Conservation (phyloP, 1,140 invertebrate genomes). For the Zeugodacus cucurbitae region DNA sequence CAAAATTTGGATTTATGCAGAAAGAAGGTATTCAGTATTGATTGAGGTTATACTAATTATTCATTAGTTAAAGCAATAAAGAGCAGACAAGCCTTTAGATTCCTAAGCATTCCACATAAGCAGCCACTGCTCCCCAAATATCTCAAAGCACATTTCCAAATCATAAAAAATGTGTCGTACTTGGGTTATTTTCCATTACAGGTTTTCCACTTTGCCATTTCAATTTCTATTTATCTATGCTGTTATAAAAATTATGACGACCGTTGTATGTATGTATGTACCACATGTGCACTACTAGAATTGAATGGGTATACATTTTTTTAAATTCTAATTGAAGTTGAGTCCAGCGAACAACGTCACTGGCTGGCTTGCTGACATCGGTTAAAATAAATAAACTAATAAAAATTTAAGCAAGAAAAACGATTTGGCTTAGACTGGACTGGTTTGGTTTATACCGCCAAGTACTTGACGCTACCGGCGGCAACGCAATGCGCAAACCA, state of each 20-base stretch:
- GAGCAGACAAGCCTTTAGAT: no score
- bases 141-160: neutral
- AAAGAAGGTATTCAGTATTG: no score
- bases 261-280: neutral
- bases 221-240: neutral
- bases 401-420: neutral
- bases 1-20: no score
- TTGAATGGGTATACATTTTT: neutral
- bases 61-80: no score
- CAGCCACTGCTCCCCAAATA: no score
- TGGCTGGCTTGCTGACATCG: neutral
- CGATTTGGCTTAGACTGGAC: neutral
- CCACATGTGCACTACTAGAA: neutral
- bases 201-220: neutral
- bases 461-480: slow-evolving; percentile 2
- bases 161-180: neutral
- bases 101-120: no score
- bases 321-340: neutral
- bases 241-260: neutral
- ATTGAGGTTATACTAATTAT: no score
- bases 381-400: neutral
- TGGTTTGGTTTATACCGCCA: slow-evolving; percentile 35
- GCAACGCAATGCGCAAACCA: neutral
- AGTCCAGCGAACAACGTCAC: neutral
- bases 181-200: neutral